phyloP scores from a whole-genome alignment of 2,888 invertebrate species.

The Diaphora mendica region DNA sequence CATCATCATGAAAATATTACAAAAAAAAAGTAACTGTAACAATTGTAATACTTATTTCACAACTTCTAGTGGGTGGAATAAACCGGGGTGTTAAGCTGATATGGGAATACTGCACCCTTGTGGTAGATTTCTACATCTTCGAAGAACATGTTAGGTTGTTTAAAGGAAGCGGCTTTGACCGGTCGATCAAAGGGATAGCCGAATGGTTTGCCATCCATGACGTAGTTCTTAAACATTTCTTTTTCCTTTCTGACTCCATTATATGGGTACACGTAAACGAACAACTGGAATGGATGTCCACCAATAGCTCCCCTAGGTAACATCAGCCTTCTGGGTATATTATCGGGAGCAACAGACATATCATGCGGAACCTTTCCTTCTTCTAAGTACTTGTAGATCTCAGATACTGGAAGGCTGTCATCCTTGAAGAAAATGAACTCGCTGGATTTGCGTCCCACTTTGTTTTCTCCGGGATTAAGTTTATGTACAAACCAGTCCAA shows the following conservation, averaged over 20 bases:
- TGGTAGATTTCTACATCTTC: conserved; percentile 86
- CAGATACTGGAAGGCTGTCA: conserved; percentile 88
- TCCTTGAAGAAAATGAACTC: conserved; percentile 88
- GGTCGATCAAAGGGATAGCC: conserved; percentile 88
- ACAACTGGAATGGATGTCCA: conserved; percentile 89
- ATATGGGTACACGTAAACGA: conserved; percentile 87
- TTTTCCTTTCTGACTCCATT: conserved; percentile 71
- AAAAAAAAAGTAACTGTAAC: conserved; percentile 19
- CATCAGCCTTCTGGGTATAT: conserved; percentile 89
- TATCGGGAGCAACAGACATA: conserved; percentile 83
- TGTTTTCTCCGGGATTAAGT: conserved; percentile 88
- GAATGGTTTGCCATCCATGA: conserved; percentile 82
- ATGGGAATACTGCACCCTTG: conserved; percentile 69
- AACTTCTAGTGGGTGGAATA: conserved; percentile 49
- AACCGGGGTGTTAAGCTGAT: conserved; percentile 61
- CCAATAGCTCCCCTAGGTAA: conserved; percentile 90
- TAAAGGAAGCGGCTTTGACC: conserved; percentile 73
- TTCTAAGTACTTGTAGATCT: conserved; percentile 87
- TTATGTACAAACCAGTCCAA: conserved; percentile 87
- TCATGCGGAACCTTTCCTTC: conserved; percentile 84
- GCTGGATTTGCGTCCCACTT: conserved; percentile 88
- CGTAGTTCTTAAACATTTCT: conserved; percentile 59
- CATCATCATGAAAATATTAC: not conserved
- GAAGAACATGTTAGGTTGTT: conserved; percentile 87
- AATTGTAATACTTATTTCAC: not conserved